phyloP scores from a whole-genome alignment of 1,140 invertebrate species.

The Prorops nasuta region DNA sequence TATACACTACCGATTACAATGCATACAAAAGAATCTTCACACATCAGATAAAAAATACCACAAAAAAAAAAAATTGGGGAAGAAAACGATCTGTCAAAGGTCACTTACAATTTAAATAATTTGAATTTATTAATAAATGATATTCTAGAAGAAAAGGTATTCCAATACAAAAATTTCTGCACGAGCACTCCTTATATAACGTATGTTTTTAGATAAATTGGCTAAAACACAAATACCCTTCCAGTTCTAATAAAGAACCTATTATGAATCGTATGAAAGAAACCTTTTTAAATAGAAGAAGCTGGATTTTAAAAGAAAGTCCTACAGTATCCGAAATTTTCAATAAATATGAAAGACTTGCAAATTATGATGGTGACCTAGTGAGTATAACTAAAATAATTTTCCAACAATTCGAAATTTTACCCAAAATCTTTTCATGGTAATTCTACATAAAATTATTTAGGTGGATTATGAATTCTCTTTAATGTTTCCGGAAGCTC shows the following conservation, averaged over 20 bases:
- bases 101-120: neutral
- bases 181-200: neutral
- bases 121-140: neutral
- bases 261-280: constrained; percentile 2
- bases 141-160: neutral
- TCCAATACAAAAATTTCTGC: neutral
- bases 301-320: neutral
- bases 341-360: neutral
- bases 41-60: neutral
- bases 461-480: constrained; percentile 1
- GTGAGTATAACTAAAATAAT: neutral
- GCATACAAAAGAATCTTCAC: neutral
- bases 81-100: neutral
- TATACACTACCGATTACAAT: neutral
- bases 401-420: neutral
- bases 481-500: neutral
- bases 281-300: neutral
- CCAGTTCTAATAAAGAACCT: neutral
- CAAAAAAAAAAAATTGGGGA: neutral
- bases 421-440: neutral
- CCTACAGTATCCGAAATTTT: constrained; percentile 5
- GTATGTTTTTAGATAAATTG: neutral
- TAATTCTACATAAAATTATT: no score
- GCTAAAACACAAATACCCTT: constrained; percentile 1
- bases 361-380: constrained; percentile 8